Conservation (phyloP, 2,113 vertebrate species). For the Salvator merianae region DNA sequence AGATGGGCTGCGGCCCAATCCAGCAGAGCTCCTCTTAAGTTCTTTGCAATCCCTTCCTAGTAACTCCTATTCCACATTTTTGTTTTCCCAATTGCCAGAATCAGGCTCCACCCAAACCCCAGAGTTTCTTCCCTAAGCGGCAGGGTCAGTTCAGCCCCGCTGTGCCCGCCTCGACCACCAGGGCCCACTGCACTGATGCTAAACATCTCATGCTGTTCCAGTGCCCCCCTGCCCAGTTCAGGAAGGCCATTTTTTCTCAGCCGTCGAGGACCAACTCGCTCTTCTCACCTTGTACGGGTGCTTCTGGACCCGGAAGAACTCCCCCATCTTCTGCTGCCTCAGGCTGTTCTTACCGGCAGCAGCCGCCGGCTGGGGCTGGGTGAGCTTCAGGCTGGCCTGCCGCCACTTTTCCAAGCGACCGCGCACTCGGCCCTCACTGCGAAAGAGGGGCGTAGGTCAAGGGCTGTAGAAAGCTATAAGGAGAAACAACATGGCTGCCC, state of each 20-base stretch:
- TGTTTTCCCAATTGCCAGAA: too few species aligned
- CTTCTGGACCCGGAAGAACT: conserved; percentile 27
- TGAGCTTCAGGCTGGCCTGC: conserved; percentile 21
- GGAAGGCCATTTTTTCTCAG: neutral
- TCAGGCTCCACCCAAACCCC: too few species aligned
- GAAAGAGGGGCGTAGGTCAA: neutral
- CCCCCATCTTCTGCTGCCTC: neutral
- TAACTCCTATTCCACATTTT: too few species aligned
- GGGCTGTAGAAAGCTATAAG: too few species aligned
- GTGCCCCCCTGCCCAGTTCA: too few species aligned
- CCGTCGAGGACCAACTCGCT: too few species aligned
- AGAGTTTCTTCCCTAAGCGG: too few species aligned
- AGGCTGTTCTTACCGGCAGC: too few species aligned
- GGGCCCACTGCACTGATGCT: neutral
- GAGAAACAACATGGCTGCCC: neutral
- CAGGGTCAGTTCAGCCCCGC: neutral
- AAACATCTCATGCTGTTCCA: too few species aligned
- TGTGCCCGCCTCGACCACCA: accelerated
- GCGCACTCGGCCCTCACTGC: conserved; percentile 70
- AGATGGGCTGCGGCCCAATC: too few species aligned
- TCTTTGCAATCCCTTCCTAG: too few species aligned
- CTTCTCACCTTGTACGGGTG: neutral
- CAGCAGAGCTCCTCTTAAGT: too few species aligned
- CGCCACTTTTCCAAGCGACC: conserved; percentile 72
- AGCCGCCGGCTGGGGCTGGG: neutral